Conservation (phyloP, 92 coral and sea anemone genomes). For the Porites evermanni region DNA sequence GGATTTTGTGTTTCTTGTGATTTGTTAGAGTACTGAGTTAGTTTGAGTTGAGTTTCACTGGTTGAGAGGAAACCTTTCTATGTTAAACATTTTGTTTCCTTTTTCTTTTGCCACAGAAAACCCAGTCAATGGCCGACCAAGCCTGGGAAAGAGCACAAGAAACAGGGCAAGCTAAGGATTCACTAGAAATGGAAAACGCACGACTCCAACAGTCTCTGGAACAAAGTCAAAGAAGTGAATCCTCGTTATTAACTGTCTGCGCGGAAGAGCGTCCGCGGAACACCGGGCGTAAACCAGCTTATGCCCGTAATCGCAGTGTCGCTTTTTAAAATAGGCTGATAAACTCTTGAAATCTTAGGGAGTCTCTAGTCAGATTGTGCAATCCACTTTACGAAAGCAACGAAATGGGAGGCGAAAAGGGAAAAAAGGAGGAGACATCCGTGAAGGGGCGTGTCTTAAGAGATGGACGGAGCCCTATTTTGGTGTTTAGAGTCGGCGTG, state of each 20-base stretch:
- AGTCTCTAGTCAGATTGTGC: too few species aligned
- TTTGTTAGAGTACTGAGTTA: too few species aligned
- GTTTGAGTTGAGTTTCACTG: too few species aligned
- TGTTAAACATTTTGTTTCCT: not conserved
- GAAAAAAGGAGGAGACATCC: constrained; percentile 41
- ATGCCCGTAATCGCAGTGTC: too few species aligned
- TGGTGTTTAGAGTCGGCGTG: constrained; percentile 90
- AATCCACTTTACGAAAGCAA: too few species aligned
- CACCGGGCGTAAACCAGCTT: too few species aligned
- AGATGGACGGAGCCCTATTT: constrained; percentile 79
- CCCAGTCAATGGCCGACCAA: constrained; percentile 90
- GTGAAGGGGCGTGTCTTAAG: constrained; percentile 18
- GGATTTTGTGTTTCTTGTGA: too few species aligned
- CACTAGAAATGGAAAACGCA: constrained; percentile 86
- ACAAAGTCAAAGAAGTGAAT: constrained; percentile 76
- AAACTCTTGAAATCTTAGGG: too few species aligned
- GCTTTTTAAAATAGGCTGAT: too few species aligned
- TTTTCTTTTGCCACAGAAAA: constrained; percentile 69
- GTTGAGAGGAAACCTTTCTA: not conserved
- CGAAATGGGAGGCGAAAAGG: constrained; percentile 81
- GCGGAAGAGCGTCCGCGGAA: too few species aligned
- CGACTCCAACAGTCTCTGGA: constrained; percentile 81
- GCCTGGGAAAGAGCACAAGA: constrained; percentile 95
- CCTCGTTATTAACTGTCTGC: constrained; percentile 80
- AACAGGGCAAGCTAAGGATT: constrained; percentile 87